Percentiles rank a stretch among this genome's conserved stretches.
phyloP scores from a whole-genome alignment of 2,797 vertebrate genomes.

The Clarias laeviceps region DNA sequence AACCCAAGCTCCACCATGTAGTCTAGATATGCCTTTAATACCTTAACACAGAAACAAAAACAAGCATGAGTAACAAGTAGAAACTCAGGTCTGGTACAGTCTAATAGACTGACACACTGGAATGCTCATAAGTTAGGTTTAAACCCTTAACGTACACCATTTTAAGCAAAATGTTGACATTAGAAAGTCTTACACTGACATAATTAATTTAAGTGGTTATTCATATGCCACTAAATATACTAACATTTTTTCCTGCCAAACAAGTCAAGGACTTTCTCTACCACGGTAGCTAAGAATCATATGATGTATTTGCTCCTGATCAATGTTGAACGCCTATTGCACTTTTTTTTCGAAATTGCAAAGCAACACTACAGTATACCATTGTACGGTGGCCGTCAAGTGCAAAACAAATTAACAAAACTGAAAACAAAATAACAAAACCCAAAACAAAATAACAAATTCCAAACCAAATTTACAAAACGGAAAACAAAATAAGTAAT shows the following conservation, averaged over 20 bases:
- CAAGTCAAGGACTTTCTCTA: background rate
- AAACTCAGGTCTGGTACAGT: background rate
- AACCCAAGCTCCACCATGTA: constrained; percentile 95
- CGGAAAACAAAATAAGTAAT: too few relatives aligned
- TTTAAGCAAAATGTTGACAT: background rate
- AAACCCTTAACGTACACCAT: background rate
- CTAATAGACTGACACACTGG: background rate
- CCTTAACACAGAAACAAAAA: constrained; percentile 69
- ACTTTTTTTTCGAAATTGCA: background rate
- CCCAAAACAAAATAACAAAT: too few relatives aligned
- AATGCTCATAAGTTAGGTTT: background rate
- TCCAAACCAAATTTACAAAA: too few relatives aligned
- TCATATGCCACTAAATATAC: background rate
- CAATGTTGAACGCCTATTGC: background rate
- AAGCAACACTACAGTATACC: background rate
- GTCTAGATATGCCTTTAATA: constrained; percentile 88
- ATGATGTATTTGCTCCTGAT: background rate
- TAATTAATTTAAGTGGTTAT: background rate
- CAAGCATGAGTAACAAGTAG: background rate
- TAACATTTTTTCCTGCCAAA: background rate
- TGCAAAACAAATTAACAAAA: too few relatives aligned
- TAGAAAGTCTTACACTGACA: background rate
- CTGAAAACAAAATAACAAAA: too few relatives aligned
- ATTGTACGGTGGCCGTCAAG: too few relatives aligned
- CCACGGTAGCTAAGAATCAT: background rate